Conservation (phyloP, 2,113 vertebrate species). For the Myiozetetes cayanensis region DNA sequence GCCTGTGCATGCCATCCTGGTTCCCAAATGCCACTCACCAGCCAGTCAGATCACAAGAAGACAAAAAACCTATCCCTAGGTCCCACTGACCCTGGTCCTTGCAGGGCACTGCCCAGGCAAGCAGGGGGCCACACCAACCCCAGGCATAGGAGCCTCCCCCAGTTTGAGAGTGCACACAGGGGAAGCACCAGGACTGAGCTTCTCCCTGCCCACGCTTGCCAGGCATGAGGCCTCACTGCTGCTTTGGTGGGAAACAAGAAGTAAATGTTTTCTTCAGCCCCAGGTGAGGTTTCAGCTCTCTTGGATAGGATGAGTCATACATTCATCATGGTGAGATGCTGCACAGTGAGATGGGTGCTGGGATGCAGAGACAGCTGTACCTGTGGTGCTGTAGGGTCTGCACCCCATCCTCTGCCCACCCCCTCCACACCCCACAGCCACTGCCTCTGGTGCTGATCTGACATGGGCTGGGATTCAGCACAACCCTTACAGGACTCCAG, state of each 20-base stretch:
- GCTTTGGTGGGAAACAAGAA: background rate
- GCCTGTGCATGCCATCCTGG: fast-evolving
- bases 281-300: background rate
- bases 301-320: fast-evolving
- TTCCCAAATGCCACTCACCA: background rate
- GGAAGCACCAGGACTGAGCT: background rate
- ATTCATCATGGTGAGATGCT: fast-evolving
- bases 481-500: background rate
- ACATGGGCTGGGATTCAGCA: background rate
- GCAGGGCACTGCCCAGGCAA: background rate
- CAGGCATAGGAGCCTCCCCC: fast-evolving
- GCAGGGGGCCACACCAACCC: background rate
- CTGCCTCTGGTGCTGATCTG: background rate
- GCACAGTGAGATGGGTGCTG: background rate
- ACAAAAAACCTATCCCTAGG: background rate
- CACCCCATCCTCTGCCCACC: background rate
- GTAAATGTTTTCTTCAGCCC: background rate
- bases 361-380: background rate
- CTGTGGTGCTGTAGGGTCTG: fast-evolving
- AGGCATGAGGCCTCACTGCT: background rate
- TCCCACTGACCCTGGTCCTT: background rate
- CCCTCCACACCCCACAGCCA: background rate
- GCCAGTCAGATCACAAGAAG: background rate
- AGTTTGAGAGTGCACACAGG: background rate
- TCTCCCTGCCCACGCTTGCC: background rate